Conservation (phyloP, 1,140 invertebrate species). For the Trichonephila clavipes region DNA sequence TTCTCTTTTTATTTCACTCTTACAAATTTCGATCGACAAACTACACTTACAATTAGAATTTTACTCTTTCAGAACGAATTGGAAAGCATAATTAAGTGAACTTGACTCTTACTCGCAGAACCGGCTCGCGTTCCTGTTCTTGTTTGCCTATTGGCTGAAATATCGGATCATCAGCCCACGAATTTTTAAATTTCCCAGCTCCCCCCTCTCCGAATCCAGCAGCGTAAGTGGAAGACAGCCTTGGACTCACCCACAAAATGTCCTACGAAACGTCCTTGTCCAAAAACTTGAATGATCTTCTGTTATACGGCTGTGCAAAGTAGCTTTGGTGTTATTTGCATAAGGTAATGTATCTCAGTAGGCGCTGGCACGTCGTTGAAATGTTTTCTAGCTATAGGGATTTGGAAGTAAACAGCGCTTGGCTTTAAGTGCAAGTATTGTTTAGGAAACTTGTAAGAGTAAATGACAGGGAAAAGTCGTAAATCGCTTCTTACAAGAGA, state of each 20-base stretch:
- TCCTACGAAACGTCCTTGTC: conserved; percentile 67
- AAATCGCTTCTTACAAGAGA: too few relatives aligned
- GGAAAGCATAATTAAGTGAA: not conserved
- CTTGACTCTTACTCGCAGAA: not conserved
- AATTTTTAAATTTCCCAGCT: not conserved
- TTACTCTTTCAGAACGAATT: not conserved
- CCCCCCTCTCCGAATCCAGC: conserved; percentile 8
- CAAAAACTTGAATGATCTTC: not conserved
- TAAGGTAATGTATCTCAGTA: conserved; percentile 12
- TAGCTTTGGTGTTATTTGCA: not conserved
- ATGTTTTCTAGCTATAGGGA: not conserved
- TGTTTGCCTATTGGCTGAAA: not conserved
- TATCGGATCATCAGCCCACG: conserved; percentile 42
- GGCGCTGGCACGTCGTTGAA: not conserved
- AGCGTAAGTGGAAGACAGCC: conserved; percentile 39
- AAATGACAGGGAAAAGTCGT: not conserved
- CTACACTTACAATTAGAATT: not conserved
- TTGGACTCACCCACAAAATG: conserved; percentile 61
- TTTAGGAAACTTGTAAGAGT: not conserved
- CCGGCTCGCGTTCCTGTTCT: not conserved
- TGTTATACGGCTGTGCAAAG: not conserved
- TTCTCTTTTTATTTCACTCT: not conserved
- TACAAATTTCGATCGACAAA: not conserved
- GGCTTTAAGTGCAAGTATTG: not conserved
- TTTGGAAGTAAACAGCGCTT: not conserved